Evolutionary conservation across 2,888 invertebrate species (phyloP).

Genomic region (Amphipyra tragopoginis): DNA sequence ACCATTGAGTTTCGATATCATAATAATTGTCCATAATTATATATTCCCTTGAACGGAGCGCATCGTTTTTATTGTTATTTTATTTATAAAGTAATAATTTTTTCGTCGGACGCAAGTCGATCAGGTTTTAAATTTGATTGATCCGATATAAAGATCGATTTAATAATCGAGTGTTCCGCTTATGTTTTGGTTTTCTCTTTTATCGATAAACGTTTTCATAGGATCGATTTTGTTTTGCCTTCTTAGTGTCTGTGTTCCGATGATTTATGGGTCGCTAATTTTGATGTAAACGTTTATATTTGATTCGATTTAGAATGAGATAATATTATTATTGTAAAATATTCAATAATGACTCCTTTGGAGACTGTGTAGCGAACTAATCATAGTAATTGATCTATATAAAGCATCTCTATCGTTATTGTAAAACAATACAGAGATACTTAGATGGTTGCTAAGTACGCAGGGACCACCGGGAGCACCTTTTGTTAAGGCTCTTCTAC

Average conservation of each 20-base stretch:
- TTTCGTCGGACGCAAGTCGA: slow-evolving; percentile 85
- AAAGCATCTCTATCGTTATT: slow-evolving; percentile 56
- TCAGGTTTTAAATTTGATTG: slow-evolving; percentile 89
- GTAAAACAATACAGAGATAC: slow-evolving; percentile 75
- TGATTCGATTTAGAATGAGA: slow-evolving; percentile 44
- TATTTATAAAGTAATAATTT: slow-evolving; percentile 90
- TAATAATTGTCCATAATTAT: slow-evolving; percentile 90
- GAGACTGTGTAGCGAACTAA: slow-evolving; percentile 18
- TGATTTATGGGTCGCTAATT: slow-evolving; percentile 78
- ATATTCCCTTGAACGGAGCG: slow-evolving; percentile 87
- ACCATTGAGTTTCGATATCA: slow-evolving; percentile 88
- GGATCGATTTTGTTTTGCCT: slow-evolving; percentile 75
- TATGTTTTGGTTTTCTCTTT: slow-evolving; percentile 80
- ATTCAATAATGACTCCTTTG: slow-evolving; percentile 34
- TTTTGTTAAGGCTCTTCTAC: slow-evolving; percentile 83
- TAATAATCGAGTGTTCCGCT: slow-evolving; percentile 86
- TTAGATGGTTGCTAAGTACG: slow-evolving; percentile 72
- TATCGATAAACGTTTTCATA: slow-evolving; percentile 82
- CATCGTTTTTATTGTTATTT: slow-evolving; percentile 90
- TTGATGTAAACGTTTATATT: slow-evolving; percentile 64
- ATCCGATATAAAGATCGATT: slow-evolving; percentile 89
- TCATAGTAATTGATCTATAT: slow-evolving; percentile 49
- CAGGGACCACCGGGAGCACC: slow-evolving; percentile 85
- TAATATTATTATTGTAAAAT: slow-evolving; percentile 43
- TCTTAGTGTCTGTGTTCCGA: slow-evolving; percentile 72